A percentile compares a stretch with the other conserved stretches of the same genome.
These are phyloP conservation scores for Syngnathus floridae DNA, from an alignment of 2,113 vertebrate genomes.

Conservation along the genomic window DNA sequence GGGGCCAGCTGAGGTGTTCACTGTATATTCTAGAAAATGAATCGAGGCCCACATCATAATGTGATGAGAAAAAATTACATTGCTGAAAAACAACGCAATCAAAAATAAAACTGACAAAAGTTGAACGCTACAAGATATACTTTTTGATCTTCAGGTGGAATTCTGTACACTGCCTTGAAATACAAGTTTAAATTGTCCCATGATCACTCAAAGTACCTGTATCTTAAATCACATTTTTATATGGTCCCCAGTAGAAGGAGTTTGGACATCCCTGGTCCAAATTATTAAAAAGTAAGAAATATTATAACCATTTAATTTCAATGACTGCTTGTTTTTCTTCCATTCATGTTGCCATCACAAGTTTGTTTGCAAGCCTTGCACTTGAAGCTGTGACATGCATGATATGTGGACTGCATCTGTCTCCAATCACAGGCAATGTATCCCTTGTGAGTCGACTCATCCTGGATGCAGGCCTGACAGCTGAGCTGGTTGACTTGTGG, in stretches of 20 bases:
- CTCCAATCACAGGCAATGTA: constrained; percentile 76
- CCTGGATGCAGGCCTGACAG: constrained; percentile 89
- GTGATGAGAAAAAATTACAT: no score
- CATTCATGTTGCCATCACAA: constrained; percentile 3
- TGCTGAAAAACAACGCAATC: no score
- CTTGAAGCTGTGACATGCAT: neutral
- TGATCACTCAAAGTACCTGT: no score
- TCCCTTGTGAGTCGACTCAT: constrained; percentile 84
- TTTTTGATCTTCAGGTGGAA: no score
- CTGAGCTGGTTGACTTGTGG: constrained; percentile 86
- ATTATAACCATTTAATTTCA: neutral
- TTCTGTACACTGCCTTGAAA: no score
- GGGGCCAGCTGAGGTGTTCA: neutral
- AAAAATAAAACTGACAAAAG: no score
- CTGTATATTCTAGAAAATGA: no score
- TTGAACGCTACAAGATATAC: no score
- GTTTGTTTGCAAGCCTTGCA: neutral
- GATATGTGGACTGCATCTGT: constrained; percentile 26
- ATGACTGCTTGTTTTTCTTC: neutral
- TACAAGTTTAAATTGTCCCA: no score
- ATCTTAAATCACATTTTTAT: neutral
- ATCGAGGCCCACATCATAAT: no score
- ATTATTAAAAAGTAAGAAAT: neutral
- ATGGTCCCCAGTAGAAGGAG: neutral
- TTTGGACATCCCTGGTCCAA: neutral